Base-by-base conservation (phyloP, 1,140 invertebrate genomes). In the Trachymyrmex cornetzi region DNA sequence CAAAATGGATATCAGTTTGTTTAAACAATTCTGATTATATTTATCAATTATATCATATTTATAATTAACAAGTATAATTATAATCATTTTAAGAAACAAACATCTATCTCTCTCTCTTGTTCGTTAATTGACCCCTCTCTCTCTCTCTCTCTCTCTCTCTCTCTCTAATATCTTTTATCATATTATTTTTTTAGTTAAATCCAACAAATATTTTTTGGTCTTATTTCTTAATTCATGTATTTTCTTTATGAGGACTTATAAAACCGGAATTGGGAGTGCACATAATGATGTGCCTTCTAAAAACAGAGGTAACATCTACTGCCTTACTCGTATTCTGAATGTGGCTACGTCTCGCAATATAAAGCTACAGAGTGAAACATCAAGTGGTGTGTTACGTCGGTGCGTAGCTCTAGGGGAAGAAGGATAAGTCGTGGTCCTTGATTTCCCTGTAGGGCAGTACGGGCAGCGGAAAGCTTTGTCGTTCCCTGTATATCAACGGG, bases 401-500 rank as follows among this genome's bases (percentile, higher is more conserved):
- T 61, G 69, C 67, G 67, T 84, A 57, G 22, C 30, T 85, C 22
- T 48, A 38, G 19, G 19, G 22, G 74, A 84, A 79, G 82, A 79
- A 85, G 82, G 74, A 79, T 85, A 77, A 79, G 82, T 85, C 74
- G 61, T 48, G 72, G 50, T 48, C 48, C 82, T 85, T 85, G 82
- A 85, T 85, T 85, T 85, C 82, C 82, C 82, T 85, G 63, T 85
- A 85, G 82, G 22, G 82, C 50, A 85, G 59, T 85, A 53, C 30
- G 27, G 19, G 38, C 57, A 77, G 30, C 50, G 44, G 24, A 38
- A 82, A 48, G 80, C 67, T 72, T 59, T 57, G 50, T 69, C 63
- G 67, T 82, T 61, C 14, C 30, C 38, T 55, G 71, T 75, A 61
- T 24, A 75, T 84, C 69, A 75, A 19, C 55, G 69, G 19, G 19